Evolutionary conservation across 2,797 vertebrate genomes (phyloP).

Genomic region (Simalia tracyae): DNA sequence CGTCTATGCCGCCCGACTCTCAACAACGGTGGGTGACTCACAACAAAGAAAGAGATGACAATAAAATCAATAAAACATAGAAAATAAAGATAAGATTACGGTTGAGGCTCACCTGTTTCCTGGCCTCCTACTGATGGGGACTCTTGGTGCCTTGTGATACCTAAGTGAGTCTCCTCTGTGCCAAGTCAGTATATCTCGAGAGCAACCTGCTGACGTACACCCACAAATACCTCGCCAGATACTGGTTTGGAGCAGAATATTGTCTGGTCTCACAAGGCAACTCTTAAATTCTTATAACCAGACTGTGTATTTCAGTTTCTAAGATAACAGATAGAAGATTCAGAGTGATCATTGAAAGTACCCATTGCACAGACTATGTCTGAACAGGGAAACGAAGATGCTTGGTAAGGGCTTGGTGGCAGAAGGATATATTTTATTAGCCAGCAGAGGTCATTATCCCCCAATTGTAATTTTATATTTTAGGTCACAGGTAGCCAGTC

Average conservation of each 20-base stretch:
- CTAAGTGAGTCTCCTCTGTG: not conserved
- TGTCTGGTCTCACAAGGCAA: not conserved
- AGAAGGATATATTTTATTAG: not conserved
- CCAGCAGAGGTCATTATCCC: conserved; percentile 63
- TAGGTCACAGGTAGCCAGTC: not conserved
- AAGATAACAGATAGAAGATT: not conserved
- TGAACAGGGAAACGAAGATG: not conserved
- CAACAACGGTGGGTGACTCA: not conserved
- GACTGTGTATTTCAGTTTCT: not conserved
- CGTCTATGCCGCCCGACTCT: fast-evolving
- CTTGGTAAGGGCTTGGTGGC: too few relatives aligned
- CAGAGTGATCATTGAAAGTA: not conserved
- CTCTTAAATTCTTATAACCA: not conserved
- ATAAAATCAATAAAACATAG: not conserved
- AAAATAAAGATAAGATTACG: not conserved
- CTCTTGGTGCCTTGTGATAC: not conserved
- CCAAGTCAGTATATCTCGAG: not conserved
- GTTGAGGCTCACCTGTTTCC: not conserved
- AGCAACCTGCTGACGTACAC: not conserved
- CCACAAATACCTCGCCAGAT: not conserved
- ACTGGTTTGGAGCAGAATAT: not conserved
- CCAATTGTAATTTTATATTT: not conserved
- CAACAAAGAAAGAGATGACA: not conserved
- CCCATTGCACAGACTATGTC: not conserved
- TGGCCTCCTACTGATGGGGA: not conserved